These are phyloP conservation scores for Aptenodytes forsteri DNA, from an alignment of 2,113 vertebrate species.

Conservation along the genomic window DNA sequence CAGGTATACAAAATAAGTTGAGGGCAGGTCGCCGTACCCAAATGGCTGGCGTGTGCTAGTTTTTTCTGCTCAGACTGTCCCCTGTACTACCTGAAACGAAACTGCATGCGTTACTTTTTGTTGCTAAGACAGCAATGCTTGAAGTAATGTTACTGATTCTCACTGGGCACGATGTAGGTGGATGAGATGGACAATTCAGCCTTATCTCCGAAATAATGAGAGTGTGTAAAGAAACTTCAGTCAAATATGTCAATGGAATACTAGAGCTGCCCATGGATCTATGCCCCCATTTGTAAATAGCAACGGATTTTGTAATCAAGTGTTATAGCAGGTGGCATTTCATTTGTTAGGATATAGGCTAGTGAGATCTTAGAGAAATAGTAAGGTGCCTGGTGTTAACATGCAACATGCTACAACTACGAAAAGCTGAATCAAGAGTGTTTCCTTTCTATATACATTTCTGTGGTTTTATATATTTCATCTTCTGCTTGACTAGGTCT, in stretches of 20 bases:
- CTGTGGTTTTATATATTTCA: not conserved
- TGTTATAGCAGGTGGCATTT: not conserved
- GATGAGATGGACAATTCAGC: not conserved
- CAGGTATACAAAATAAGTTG: accelerated
- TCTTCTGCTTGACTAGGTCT: not conserved
- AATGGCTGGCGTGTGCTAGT: accelerated
- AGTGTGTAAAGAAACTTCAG: not conserved
- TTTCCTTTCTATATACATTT: not conserved
- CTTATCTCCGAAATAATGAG: not conserved
- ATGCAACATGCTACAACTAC: not conserved
- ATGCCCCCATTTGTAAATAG: not conserved
- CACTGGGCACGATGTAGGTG: not conserved
- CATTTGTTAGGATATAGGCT: not conserved
- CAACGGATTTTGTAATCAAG: not conserved
- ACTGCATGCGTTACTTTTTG: not conserved
- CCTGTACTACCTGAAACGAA: not conserved
- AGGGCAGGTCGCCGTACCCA: not conserved
- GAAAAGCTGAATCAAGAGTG: not conserved
- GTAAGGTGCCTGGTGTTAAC: not conserved
- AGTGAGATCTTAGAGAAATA: not conserved
- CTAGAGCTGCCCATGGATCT: not conserved
- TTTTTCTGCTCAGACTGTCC: not conserved
- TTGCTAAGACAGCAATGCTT: not conserved
- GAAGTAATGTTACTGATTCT: not conserved
- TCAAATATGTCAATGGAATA: not conserved